phyloP scores from a whole-genome alignment of 1,140 invertebrate species.

The Thaumetopoea pityocampa region DNA sequence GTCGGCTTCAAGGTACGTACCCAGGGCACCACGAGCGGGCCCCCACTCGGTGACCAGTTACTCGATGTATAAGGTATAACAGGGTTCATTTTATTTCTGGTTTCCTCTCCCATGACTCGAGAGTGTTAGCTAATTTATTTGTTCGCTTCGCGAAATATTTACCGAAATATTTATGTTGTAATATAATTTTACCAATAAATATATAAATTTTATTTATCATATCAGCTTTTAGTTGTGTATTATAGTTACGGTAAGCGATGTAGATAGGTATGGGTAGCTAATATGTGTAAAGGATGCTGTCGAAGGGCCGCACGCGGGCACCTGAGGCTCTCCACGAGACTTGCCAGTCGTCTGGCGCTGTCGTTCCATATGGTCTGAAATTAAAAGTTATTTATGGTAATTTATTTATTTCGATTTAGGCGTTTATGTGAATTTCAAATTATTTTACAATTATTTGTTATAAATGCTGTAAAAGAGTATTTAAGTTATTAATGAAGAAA shows the following conservation, averaged over 20 bases:
- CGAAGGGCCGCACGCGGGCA: constrained; percentile 49
- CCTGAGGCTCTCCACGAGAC: constrained; percentile 21
- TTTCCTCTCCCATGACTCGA: constrained; percentile 16
- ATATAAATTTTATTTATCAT: constrained; percentile 69
- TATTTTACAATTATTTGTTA: not conserved
- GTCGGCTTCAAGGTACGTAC: constrained; percentile 57
- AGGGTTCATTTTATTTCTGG: constrained; percentile 33
- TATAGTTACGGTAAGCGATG: constrained; percentile 36
- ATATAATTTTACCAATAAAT: constrained; percentile 49
- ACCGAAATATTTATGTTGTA: constrained; percentile 45
- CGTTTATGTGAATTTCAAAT: no score
- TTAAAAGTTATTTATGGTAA: constrained; percentile 28
- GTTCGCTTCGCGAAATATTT: constrained; percentile 30
- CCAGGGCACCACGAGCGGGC: constrained; percentile 12
- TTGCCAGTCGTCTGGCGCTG: constrained; percentile 17
- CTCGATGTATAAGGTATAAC: constrained; percentile 24
- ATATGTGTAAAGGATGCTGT: constrained; percentile 22
- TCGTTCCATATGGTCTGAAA: constrained; percentile 19
- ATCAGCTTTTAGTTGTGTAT: constrained; percentile 56
- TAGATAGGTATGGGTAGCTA: constrained; percentile 44
- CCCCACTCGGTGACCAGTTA: constrained; percentile 25
- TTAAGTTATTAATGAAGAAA: no score
- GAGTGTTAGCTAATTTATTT: constrained; percentile 26
- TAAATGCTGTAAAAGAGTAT: constrained; percentile 12
- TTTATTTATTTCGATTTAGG: constrained; percentile 11